Evolutionary conservation across 2,113 vertebrate species (phyloP).

Genomic region (Alligator mississippiensis): DNA sequence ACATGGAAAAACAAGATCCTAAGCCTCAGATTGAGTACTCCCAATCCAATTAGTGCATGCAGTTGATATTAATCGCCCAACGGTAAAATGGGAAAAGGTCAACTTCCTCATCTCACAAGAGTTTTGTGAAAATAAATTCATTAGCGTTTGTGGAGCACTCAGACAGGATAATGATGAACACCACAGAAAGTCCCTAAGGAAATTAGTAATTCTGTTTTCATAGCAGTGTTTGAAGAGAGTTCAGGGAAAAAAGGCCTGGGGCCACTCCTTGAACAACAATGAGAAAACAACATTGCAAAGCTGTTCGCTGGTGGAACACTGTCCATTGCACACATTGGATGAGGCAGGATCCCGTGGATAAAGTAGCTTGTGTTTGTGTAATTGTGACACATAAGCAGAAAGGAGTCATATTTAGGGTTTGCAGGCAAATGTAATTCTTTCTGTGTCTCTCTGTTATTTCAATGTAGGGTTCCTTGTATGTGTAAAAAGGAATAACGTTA

Average conservation of each 20-base stretch:
- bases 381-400: background rate
- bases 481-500: background rate
- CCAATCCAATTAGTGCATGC: background rate
- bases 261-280: background rate
- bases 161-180: background rate
- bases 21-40: background rate
- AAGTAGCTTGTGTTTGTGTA: background rate
- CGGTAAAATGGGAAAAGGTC: background rate
- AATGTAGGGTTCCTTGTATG: background rate
- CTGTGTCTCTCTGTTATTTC: background rate
- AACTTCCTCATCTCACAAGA: background rate
- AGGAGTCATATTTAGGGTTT: background rate
- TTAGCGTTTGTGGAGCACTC: background rate
- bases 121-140: background rate
- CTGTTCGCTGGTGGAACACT: background rate
- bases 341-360: rapidly evolving
- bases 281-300: background rate
- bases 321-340: background rate
- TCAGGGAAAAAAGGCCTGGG: background rate
- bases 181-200: background rate
- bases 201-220: background rate
- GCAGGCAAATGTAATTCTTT: background rate
- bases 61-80: background rate
- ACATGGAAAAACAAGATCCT: background rate
- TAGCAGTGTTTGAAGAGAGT: background rate